These are phyloP conservation scores for Dolichopus griseipennis DNA, from an alignment of 2,888 invertebrate genomes.

Conservation along the genomic window DNA sequence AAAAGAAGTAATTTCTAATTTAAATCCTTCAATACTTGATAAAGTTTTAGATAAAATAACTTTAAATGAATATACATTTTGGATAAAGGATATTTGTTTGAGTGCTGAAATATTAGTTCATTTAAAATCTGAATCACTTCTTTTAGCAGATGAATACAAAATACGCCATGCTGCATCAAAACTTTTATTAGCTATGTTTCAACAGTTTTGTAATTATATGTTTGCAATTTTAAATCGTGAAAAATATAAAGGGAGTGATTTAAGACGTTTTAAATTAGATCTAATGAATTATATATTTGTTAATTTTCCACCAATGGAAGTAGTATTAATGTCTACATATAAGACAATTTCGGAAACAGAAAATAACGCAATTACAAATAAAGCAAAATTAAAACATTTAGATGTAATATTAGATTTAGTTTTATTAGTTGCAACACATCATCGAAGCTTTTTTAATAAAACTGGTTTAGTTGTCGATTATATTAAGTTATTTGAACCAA, in stretches of 20 bases:
- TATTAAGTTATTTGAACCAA: slow-evolving; percentile 36
- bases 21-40: slow-evolving; percentile 31
- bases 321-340: slow-evolving; percentile 34
- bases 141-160: slow-evolving; percentile 25
- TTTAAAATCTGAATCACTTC: slow-evolving; percentile 25
- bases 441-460: slow-evolving; percentile 38
- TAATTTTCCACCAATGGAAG: slow-evolving; percentile 37
- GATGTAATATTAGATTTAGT: slow-evolving; percentile 37
- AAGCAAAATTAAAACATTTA: slow-evolving; percentile 37
- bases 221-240: slow-evolving; percentile 32
- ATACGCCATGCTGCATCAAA: slow-evolving; percentile 37
- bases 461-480: slow-evolving; percentile 39
- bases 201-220: slow-evolving; percentile 40
- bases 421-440: slow-evolving; percentile 35
- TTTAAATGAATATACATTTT: slow-evolving; percentile 34
- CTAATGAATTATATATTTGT: slow-evolving; percentile 39
- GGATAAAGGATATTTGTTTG: slow-evolving; percentile 38
- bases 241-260: slow-evolving; percentile 30
- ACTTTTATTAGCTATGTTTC: slow-evolving; percentile 42
- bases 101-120: slow-evolving; percentile 34
- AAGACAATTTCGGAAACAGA: slow-evolving; percentile 25
- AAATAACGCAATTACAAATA: slow-evolving; percentile 15
- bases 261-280: slow-evolving; percentile 41
- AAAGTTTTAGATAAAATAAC: slow-evolving; percentile 35
- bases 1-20: slow-evolving; percentile 29